phyloP scores from a whole-genome alignment of 1,140 invertebrate species.

The Octopus bimaculoides region DNA sequence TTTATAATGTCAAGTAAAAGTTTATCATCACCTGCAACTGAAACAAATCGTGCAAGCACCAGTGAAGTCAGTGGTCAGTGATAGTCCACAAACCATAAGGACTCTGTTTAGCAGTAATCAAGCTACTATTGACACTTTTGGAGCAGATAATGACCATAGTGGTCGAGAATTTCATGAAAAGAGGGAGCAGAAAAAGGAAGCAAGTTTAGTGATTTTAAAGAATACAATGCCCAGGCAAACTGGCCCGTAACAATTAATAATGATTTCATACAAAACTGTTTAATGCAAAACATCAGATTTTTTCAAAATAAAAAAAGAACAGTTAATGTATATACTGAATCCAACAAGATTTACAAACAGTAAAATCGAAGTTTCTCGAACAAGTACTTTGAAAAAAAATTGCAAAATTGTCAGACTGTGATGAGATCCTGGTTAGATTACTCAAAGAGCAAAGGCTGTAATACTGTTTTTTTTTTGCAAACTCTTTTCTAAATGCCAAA shows the following conservation, averaged over 20 bases:
- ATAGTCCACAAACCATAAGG: neutral
- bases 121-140: neutral
- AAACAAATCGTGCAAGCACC: neutral
- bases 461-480: neutral
- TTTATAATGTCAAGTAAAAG: constrained; percentile 2
- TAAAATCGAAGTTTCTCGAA: neutral
- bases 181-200: neutral
- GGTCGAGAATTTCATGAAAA: neutral
- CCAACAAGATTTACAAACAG: neutral
- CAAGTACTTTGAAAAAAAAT: neutral
- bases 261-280: neutral
- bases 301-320: neutral
- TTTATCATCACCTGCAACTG: neutral
- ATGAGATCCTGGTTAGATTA: constrained; percentile 4
- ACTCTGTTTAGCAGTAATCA: neutral
- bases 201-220: neutral
- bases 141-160: neutral
- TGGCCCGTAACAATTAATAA: constrained; percentile 1
- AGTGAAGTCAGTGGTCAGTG: neutral
- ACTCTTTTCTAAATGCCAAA: constrained; percentile 7
- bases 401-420: neutral
- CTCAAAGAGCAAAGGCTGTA: constrained; percentile 6
- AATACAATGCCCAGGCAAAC: neutral
- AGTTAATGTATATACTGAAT: constrained; percentile 5
- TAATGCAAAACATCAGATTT: neutral